These are phyloP conservation scores for Piaya cayana DNA, from an alignment of 2,113 vertebrate species.

Conservation along the genomic window DNA sequence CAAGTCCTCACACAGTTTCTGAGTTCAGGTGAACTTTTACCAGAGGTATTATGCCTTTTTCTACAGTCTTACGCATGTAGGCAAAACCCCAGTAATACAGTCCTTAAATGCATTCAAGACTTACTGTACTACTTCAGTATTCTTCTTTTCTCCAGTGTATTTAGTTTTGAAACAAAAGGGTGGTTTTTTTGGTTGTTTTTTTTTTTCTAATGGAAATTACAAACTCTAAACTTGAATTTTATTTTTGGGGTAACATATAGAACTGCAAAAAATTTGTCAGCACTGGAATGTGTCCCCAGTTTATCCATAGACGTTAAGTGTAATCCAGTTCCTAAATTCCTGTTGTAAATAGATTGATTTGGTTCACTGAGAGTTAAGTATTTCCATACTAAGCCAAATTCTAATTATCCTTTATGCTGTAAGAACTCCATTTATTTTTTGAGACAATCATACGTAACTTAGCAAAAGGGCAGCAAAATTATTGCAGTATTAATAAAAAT, in stretches of 20 bases:
- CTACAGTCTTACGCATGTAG: neutral
- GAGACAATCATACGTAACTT: slow-evolving; percentile 53
- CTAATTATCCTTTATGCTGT: slow-evolving; percentile 49
- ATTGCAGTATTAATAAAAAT: slow-evolving; percentile 76
- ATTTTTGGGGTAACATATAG: neutral
- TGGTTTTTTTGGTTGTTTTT: neutral
- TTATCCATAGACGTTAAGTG: neutral
- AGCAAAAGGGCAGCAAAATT: slow-evolving; percentile 61
- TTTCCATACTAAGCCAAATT: slow-evolving; percentile 12
- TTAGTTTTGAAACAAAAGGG: neutral
- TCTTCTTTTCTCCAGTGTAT: rapidly evolving
- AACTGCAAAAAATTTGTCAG: neutral
- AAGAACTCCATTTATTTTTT: slow-evolving; percentile 54
- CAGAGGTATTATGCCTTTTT: neutral
- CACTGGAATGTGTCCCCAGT: neutral
- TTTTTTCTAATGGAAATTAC: neutral
- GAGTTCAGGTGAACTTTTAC: neutral
- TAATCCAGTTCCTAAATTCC: neutral
- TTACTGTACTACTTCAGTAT: neutral
- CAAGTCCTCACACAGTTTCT: neutral
- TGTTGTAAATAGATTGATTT: neutral
- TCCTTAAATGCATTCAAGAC: neutral
- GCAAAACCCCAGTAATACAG: neutral
- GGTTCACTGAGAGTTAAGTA: slow-evolving; percentile 20
- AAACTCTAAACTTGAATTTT: neutral